Conservation (phyloP, 2,797 vertebrate genomes). For the Phrynocephalus vlangalii region DNA sequence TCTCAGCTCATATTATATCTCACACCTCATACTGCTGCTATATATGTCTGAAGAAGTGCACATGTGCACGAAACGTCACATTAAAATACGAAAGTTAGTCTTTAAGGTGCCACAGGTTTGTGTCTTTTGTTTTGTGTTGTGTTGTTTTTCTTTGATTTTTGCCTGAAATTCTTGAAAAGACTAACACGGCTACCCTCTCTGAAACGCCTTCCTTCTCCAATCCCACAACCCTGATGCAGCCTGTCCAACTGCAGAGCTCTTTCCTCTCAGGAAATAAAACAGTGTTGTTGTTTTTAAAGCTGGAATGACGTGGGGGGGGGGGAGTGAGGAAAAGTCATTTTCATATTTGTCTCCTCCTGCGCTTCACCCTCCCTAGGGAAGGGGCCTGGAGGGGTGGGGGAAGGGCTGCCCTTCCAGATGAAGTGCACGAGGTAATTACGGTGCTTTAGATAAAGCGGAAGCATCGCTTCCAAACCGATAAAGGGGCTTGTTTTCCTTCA, state of each 20-base stretch:
- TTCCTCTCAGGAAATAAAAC: neutral
- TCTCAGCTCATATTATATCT: no score
- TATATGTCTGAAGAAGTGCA: no score
- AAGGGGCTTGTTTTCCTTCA: constrained; percentile 74
- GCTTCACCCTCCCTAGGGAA: neutral
- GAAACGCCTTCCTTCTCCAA: no score
- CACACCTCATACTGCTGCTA: no score
- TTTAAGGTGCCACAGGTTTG: no score
- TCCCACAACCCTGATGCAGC: neutral
- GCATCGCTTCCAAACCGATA: constrained; percentile 77
- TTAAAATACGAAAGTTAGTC: no score
- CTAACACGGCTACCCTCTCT: no score
- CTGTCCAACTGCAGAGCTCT: neutral
- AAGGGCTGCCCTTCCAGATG: constrained; percentile 79
- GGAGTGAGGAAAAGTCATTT: neutral
- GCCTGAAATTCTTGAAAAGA: no score
- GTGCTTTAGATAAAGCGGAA: constrained; percentile 76
- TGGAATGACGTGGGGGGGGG: neutral
- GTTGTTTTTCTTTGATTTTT: no score
- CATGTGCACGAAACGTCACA: no score
- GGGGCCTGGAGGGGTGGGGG: constrained; percentile 65
- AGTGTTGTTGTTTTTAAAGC: neutral
- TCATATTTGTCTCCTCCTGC: neutral
- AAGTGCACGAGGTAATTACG: constrained; percentile 73
- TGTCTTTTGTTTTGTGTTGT: no score